phyloP scores from a whole-genome alignment of 2,888 invertebrate species.

The Elegia similella region DNA sequence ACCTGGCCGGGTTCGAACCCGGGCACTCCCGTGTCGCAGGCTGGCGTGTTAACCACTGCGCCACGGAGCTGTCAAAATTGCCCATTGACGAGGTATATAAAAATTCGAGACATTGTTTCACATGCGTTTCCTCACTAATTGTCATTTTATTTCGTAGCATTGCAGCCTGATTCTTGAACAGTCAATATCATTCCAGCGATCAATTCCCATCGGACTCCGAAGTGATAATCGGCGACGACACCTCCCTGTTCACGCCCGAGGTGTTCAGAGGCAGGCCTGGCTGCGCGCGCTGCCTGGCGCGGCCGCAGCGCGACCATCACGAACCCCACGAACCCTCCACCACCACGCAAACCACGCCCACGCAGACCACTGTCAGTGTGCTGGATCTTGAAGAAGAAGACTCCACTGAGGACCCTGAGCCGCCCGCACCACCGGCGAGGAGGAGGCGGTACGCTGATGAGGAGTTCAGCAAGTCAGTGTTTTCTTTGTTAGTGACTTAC shows the following conservation, averaged over 20 bases:
- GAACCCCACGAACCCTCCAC: constrained; percentile 29
- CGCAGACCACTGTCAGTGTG: not conserved
- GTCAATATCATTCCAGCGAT: constrained; percentile 61
- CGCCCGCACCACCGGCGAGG: constrained; percentile 6
- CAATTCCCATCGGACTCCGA: constrained; percentile 82
- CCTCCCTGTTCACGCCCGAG: constrained; percentile 40
- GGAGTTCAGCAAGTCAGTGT: constrained; percentile 34
- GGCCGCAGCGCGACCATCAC: constrained; percentile 23
- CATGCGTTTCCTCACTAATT: too few relatives aligned
- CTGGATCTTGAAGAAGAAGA: constrained; percentile 20
- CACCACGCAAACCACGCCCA: constrained; percentile 12
- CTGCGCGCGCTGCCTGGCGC: too few relatives aligned
- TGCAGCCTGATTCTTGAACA: too few relatives aligned
- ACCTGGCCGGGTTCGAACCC: too few relatives aligned
- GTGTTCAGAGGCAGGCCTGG: constrained; percentile 37
- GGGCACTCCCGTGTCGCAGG: too few relatives aligned
- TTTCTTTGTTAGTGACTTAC: too few relatives aligned
- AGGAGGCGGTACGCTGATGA: constrained; percentile 27
- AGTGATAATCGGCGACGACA: constrained; percentile 88
- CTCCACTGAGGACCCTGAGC: constrained; percentile 20
- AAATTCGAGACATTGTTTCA: too few relatives aligned
- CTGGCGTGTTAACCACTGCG: too few relatives aligned
- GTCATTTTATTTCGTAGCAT: too few relatives aligned
- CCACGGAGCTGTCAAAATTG: too few relatives aligned
- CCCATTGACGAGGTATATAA: too few relatives aligned